Conservation (phyloP, 2,888 invertebrate genomes). For the Himalopsyche japonica region DNA sequence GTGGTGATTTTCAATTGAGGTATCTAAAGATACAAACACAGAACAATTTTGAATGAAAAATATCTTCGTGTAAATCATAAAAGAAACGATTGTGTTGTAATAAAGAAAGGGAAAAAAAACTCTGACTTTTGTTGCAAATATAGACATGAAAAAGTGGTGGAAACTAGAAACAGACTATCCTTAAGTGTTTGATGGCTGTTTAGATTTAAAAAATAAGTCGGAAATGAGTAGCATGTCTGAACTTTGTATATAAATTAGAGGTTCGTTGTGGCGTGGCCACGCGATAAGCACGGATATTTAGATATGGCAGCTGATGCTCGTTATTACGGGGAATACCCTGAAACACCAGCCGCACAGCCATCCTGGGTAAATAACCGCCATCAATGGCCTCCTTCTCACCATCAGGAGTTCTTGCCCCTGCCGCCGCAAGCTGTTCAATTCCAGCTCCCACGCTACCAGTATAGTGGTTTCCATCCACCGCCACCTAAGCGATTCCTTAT, state of each 20-base stretch:
- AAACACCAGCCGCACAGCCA: not conserved
- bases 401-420: not conserved
- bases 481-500: conserved; percentile 22
- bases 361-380: not conserved
- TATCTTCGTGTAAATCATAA: too few species aligned
- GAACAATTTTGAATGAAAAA: too few species aligned
- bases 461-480: conserved; percentile 18
- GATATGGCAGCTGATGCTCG: conserved; percentile 53
- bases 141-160: too few species aligned
- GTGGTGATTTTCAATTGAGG: too few species aligned
- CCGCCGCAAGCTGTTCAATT: not conserved
- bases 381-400: conserved; percentile 8
- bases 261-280: conserved; percentile 48
- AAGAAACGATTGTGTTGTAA: too few species aligned
- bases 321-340: not conserved
- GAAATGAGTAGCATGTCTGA: too few species aligned
- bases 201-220: too few species aligned
- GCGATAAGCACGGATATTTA: conserved; percentile 62
- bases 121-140: too few species aligned
- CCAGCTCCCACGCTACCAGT: not conserved
- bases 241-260: conserved; percentile 41
- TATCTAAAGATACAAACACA: too few species aligned
- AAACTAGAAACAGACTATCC: too few species aligned
- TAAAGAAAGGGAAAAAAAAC: too few species aligned
- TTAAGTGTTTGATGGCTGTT: too few species aligned